A percentile compares a stretch with the other conserved stretches of the same genome.
Conservation (phyloP, 2,113 vertebrate genomes). For the Glareola pratincola region DNA sequence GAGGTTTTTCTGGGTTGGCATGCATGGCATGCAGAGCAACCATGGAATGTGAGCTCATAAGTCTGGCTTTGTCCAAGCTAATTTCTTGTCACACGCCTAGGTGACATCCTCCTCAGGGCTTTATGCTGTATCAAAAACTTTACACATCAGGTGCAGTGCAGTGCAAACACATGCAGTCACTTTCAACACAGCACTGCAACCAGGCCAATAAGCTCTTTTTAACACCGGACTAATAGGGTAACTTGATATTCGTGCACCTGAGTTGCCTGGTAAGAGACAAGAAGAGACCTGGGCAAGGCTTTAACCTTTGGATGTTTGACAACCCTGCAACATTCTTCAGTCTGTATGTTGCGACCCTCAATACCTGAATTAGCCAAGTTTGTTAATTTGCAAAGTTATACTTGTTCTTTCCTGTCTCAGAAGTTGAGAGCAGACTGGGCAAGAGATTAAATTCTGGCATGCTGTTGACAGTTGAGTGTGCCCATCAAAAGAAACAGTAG, state of each 20-base stretch:
- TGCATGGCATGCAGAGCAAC: not conserved
- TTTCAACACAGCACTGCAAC: not conserved
- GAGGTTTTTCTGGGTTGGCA: not conserved
- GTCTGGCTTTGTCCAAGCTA: not conserved
- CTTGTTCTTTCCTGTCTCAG: not conserved
- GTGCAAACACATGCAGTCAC: not conserved
- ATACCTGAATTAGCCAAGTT: not conserved
- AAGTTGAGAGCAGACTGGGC: not conserved
- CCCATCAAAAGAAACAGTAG: not conserved
- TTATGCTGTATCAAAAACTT: not conserved
- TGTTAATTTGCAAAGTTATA: not conserved
- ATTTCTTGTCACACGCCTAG: not conserved
- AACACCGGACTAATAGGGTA: not conserved
- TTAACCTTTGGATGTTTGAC: not conserved
- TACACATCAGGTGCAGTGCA: not conserved
- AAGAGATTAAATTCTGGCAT: not conserved
- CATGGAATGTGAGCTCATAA: not conserved
- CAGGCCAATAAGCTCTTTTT: not conserved
- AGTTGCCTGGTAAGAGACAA: not conserved
- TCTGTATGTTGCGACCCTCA: not conserved
- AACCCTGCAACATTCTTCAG: not conserved
- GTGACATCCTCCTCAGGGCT: fast-evolving
- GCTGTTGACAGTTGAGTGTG: not conserved
- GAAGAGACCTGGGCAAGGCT: not conserved
- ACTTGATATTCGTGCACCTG: not conserved